Percentiles rank a stretch among this genome's conserved stretches.
These are phyloP conservation scores for Galaxias olidus DNA, from an alignment of 2,797 vertebrate genomes.

Conservation along the genomic window DNA sequence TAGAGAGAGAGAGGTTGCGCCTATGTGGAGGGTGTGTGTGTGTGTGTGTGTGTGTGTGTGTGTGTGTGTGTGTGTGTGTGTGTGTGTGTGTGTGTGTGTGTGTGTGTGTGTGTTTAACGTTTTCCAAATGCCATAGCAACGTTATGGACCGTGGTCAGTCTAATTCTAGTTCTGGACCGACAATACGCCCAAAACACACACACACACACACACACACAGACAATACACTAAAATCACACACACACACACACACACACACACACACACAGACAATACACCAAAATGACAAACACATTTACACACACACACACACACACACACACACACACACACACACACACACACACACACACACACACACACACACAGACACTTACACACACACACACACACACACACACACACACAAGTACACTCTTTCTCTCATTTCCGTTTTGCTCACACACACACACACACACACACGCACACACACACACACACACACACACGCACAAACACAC, in stretches of 20 bases:
- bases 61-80: not conserved
- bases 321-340: not conserved
- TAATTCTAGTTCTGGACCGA: no score
- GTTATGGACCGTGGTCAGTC: no score
- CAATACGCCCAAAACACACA: no score
- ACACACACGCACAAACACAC: slow-evolving; percentile 13
- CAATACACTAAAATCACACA: not conserved
- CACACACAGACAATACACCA: slow-evolving; percentile 5
- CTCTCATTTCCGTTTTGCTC: no score
- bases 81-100: slow-evolving; percentile 7
- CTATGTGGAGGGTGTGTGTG: no score
- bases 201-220: no score
- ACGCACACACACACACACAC: slow-evolving; percentile 2
- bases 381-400: no score
- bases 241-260: not conserved
- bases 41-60: slow-evolving; percentile 1
- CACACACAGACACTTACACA: not conserved
- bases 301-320: slow-evolving; percentile 2
- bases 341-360: not conserved
- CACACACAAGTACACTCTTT: no score
- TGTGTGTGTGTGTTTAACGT: not conserved
- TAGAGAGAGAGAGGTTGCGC: no score
- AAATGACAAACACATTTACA: slow-evolving; percentile 8
- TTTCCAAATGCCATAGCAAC: no score
- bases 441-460: not conserved